Conservation (phyloP, 1,140 invertebrate species). For the Eurosta solidaginis region DNA sequence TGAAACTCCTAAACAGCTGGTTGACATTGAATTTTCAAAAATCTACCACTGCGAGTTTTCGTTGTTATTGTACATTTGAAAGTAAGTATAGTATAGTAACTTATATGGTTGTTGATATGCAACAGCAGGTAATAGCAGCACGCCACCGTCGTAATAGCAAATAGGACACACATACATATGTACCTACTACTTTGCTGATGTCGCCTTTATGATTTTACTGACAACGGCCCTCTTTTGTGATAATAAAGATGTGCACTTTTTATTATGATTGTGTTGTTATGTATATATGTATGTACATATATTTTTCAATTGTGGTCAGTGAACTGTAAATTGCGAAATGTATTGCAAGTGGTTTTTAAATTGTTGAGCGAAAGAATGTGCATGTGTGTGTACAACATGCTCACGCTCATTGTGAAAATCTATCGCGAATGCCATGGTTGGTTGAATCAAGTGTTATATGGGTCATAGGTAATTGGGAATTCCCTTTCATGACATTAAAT, state of each 20-base stretch:
- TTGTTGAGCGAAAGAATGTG: neutral
- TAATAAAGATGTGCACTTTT: neutral
- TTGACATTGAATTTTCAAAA: neutral
- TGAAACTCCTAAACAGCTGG: neutral
- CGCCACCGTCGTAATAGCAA: neutral
- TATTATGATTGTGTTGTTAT: neutral
- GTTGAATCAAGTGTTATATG: neutral
- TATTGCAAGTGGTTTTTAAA: neutral
- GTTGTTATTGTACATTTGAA: neutral
- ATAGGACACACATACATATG: neutral
- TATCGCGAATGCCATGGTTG: neutral
- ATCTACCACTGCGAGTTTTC: neutral
- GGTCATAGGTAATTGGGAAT: neutral
- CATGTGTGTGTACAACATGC: neutral
- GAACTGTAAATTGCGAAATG: constrained; percentile 5
- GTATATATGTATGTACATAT: neutral
- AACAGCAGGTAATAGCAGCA: neutral
- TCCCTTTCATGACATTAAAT: neutral
- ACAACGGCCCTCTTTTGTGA: neutral
- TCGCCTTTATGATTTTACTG: neutral
- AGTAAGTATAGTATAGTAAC: neutral
- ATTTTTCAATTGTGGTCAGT: constrained; percentile 5
- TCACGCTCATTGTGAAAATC: neutral
- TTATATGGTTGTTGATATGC: neutral
- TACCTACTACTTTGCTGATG: neutral